phyloP scores from a whole-genome alignment of 1,140 invertebrate species.

The Babylonia areolata region DNA sequence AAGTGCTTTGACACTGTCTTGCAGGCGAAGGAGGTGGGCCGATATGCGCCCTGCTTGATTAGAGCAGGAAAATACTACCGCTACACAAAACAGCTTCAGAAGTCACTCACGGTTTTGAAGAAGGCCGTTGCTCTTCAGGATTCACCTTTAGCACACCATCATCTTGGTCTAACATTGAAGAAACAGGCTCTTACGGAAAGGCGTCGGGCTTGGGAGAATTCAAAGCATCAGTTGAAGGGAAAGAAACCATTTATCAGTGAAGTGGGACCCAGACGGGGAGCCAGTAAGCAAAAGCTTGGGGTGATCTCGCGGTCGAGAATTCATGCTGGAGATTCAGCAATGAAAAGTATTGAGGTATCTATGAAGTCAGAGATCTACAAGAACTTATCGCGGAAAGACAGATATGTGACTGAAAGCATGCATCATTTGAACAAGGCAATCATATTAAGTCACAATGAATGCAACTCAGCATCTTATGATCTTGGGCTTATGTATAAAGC shows the following conservation, averaged over 20 bases:
- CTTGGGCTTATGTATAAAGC: slow-evolving; percentile 2
- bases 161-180: not conserved
- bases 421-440: slow-evolving; percentile 3
- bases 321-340: not conserved
- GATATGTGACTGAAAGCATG: not conserved
- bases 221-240: not conserved
- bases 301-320: not conserved
- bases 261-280: not conserved
- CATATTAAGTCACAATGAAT: not conserved
- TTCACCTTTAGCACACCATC: not conserved
- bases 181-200: not conserved
- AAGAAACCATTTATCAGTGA: not conserved
- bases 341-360: not conserved
- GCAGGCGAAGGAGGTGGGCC: not conserved
- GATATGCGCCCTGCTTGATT: not conserved
- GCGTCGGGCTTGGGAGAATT: not conserved
- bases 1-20: slow-evolving; percentile 14
- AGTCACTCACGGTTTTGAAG: not conserved
- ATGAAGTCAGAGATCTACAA: not conserved
- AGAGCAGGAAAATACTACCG: not conserved
- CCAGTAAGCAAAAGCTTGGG: not conserved
- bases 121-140: not conserved
- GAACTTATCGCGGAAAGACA: not conserved
- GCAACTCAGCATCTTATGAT: not conserved
- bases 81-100: not conserved